phyloP scores from a whole-genome alignment of 2,888 invertebrate genomes.

The Biston betularia region DNA sequence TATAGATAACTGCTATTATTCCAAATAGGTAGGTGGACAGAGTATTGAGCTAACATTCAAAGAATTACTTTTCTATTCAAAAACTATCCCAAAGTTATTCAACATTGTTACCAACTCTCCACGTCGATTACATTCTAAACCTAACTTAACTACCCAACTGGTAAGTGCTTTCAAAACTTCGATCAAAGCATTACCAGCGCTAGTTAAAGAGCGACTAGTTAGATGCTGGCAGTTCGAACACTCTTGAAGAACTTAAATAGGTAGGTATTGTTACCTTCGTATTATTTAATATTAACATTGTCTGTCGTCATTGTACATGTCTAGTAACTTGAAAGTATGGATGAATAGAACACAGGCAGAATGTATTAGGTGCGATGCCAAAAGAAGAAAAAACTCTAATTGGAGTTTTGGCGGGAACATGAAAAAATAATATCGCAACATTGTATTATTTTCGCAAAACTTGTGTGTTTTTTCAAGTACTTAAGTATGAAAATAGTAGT shows the following conservation, averaged over 20 bases:
- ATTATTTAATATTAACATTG: too few species aligned
- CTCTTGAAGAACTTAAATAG: constrained; percentile 4
- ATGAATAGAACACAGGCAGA: too few species aligned
- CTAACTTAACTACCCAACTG: constrained; percentile 40
- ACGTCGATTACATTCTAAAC: constrained; percentile 45
- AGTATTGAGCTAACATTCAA: background rate
- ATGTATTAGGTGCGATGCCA: too few species aligned
- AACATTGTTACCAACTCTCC: constrained; percentile 39
- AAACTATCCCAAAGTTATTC: constrained; percentile 25
- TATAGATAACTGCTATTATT: too few species aligned
- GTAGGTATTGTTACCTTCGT: background rate
- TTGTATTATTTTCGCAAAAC: too few species aligned
- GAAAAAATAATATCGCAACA: background rate
- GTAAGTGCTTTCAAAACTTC: constrained; percentile 43
- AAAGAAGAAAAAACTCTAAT: too few species aligned
- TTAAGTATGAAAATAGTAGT: too few species aligned
- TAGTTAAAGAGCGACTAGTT: constrained; percentile 26
- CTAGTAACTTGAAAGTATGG: too few species aligned
- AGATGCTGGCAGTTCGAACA: constrained; percentile 11
- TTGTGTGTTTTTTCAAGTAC: too few species aligned
- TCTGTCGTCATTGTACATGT: too few species aligned
- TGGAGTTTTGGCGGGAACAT: too few species aligned
- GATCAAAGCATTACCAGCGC: constrained; percentile 43
- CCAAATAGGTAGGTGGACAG: too few species aligned
- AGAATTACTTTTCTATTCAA: constrained; percentile 7